Evolutionary conservation across 2,113 vertebrate species (phyloP), one percentile per base, ranked within the genome.

Genomic region (Synodontis membranacea): DNA sequence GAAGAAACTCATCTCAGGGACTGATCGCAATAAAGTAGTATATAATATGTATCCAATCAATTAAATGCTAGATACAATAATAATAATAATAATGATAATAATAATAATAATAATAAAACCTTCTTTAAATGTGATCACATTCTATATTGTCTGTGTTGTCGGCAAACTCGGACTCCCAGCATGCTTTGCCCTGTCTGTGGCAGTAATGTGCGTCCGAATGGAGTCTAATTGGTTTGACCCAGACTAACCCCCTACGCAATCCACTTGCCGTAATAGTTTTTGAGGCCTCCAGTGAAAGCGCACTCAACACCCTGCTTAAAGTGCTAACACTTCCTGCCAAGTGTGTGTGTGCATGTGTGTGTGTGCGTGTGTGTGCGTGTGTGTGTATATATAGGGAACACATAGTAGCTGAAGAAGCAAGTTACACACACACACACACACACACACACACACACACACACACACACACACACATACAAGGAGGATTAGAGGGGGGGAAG

Each of bases 151-250:
- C 34, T 44, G 5, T 14, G 52, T 6, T 8, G 50, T 48, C 37
- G 19, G 31, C 39, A 60, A 74, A 82, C 85, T 82, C 46, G 14
- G 64, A 60, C 82, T 86, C 58, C 82, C 81, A 86, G 76, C 68
- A 89, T 87, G 78, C 83, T 62, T 72, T 80, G 60, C 87, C 52
- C 82, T 46, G 19, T 42, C 64, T 31, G 6, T 46, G 50, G 86
- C 86, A 92, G 92, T 91, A 93, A 91, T 90, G 92, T 88, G 90
- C 90, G 85, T 74, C 92, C 93, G 93, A 97, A 95, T 89, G 90
- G 93, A 95, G 93, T 93, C 93, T 95, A 96, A 96, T 94, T 95
- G 95, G 94, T 95, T 96, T 96, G 95, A 97, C 94, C 94, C 93
- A 94, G 93, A 95, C 92, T 96, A 96, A 96, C 93, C 94, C 91